A percentile compares a stretch with the other conserved stretches of the same genome.
Conservation (phyloP, 1,140 invertebrate genomes). For the Temnothorax curvispinosus region DNA sequence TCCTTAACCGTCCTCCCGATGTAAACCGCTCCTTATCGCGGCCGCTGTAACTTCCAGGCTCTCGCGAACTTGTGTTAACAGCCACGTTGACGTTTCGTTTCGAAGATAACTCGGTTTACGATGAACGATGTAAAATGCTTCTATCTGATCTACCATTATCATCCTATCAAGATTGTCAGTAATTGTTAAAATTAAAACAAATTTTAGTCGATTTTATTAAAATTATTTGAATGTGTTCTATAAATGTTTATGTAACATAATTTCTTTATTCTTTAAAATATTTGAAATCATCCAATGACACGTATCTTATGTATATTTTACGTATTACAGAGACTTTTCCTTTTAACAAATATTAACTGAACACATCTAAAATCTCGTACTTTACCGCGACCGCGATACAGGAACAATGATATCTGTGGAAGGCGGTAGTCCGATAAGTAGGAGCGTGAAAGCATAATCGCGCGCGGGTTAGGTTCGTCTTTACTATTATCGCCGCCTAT, state of each 20-base stretch:
- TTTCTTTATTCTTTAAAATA: not conserved
- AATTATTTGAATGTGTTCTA: not conserved
- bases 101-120: conserved; percentile 27
- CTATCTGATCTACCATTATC: not conserved
- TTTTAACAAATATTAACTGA: not conserved
- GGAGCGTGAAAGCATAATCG: conserved; percentile 26
- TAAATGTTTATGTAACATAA: not conserved
- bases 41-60: conserved; percentile 51
- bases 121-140: conserved; percentile 37
- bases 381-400: not conserved
- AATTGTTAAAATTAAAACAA: not conserved
- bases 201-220: not conserved
- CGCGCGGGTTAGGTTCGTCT: conserved; percentile 21
- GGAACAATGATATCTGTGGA: not conserved
- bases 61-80: conserved; percentile 63
- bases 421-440: conserved; percentile 19
- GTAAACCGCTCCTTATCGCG: conserved; percentile 71
- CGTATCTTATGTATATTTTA: not conserved
- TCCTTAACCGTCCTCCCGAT: conserved; percentile 66
- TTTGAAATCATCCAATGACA: not conserved
- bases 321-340: not conserved
- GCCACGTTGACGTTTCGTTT: conserved; percentile 62
- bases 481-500: conserved; percentile 44
- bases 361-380: not conserved
- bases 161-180: not conserved